Evolutionary conservation across 2,888 invertebrate species (phyloP).

Genomic region (Chorisops tibialis): DNA sequence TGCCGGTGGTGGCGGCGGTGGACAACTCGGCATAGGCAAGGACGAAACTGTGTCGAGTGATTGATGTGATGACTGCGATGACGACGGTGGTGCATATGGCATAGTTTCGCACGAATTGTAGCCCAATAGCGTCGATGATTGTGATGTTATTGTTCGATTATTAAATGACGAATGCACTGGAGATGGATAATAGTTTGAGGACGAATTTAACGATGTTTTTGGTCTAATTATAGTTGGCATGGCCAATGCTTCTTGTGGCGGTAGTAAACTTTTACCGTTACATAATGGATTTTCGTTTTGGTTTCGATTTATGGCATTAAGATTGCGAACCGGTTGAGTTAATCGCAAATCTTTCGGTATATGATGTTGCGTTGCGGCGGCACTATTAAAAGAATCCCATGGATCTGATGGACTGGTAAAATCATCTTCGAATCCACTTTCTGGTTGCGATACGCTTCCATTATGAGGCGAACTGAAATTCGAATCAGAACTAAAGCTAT

Average conservation of each 20-base stretch:
- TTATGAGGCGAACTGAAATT: conserved; percentile 57
- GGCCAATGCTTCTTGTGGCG: conserved; percentile 51
- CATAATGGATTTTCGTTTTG: conserved; percentile 57
- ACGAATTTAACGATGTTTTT: conserved; percentile 51
- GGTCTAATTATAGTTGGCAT: conserved; percentile 72
- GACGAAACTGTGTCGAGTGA: conserved; percentile 53
- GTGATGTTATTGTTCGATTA: neutral
- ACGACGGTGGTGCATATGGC: conserved; percentile 24
- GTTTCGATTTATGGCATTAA: conserved; percentile 30
- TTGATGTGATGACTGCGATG: neutral
- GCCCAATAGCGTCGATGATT: neutral
- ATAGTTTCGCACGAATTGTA: conserved; percentile 15
- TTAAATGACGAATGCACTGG: neutral
- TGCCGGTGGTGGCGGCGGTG: conserved; percentile 72
- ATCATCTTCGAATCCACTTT: conserved; percentile 81
- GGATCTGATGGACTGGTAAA: conserved; percentile 55
- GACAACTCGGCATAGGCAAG: conserved; percentile 76
- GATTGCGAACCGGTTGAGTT: conserved; percentile 44
- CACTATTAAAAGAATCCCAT: conserved; percentile 42
- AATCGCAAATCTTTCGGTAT: conserved; percentile 52
- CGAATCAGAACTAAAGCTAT: conserved; percentile 73
- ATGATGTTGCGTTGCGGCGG: neutral
- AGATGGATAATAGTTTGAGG: conserved; percentile 3
- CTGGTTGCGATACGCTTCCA: conserved; percentile 68
- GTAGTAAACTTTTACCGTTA: conserved; percentile 54